A percentile compares a stretch with the other conserved stretches of the same genome.
phyloP scores from a whole-genome alignment of 1,140 invertebrate genomes.

The Pseudachorutes palmiensis region DNA sequence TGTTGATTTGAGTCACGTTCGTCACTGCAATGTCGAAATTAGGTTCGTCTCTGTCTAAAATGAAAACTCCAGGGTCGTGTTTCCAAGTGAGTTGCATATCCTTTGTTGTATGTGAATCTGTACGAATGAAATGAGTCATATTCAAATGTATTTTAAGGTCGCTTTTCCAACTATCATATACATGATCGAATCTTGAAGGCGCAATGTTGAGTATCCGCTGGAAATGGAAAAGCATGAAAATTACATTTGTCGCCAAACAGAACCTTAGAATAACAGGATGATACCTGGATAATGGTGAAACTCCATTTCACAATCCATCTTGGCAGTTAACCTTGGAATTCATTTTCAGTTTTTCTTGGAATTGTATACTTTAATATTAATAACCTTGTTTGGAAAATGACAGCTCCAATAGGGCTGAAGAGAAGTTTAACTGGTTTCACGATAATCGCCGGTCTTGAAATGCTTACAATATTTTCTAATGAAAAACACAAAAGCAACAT shows the following conservation, averaged over 20 bases:
- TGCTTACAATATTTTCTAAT: neutral
- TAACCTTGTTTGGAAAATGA: neutral
- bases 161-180: neutral
- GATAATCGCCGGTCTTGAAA: neutral
- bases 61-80: neutral
- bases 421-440: neutral
- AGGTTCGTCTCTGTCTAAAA: neutral
- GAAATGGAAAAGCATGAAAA: neutral
- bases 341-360: too few relatives aligned
- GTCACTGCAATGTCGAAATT: neutral
- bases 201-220: constrained; percentile 8
- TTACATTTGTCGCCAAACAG: neutral
- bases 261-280: neutral
- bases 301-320: neutral
- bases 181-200: neutral
- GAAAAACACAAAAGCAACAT: neutral
- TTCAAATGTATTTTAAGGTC: neutral
- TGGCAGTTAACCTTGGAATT: neutral
- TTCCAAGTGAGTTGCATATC: neutral
- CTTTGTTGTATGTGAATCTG: neutral
- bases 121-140: neutral
- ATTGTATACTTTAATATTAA: too few relatives aligned
- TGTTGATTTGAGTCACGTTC: neutral
- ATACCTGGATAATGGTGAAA: neutral
- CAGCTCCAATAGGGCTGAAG: neutral